Evolutionary conservation across 2,113 vertebrate species (phyloP), one percentile per base, ranked within the genome.

Genomic region (Myocastor coypus): DNA sequence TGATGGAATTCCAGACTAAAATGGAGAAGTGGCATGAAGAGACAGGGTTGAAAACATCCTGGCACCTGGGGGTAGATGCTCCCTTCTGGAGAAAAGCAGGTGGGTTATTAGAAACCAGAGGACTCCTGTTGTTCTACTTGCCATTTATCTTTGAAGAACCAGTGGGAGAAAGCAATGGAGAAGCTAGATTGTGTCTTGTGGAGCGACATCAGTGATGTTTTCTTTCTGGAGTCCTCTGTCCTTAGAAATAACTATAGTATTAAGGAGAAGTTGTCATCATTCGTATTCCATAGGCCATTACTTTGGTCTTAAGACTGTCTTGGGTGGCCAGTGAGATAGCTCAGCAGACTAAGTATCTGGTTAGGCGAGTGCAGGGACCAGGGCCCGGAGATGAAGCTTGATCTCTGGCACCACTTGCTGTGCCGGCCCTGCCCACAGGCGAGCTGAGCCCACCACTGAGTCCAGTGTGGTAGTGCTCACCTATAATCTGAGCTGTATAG

Each of bases 1-100:
- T 99, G 94, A 97, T 98, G 95, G 99, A 99, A 93, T 99, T 99
- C 97, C 99, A 99, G 97, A 98, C 95, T 98, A 98, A 98, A 96
- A 97, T 95, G 98, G 99, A 98, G 98, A 98, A 98, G 86, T 85
- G 96, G 96, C 97, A 86, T 84, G 98, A 98, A 86, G 98, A 98
- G 83, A 96, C 16, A 0, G 96, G 98, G 57, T 66, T 97, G 75
- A 96, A 97, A 40, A 46, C 95, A 63, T 89, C 95, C 2, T 98
- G 92, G 97, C 97, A 94, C 87, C 91, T 97, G 7, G 97, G 97
- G 13, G 98, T 97, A 64, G 98, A 98, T 71, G 98, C 98, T 12
- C 97, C 99, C n/a, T 98, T 98, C 95, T 98, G 96, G 98, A 98
- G 78, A 94, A 98, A 98, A 91, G 78, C 97, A 98, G 98, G 98